Conservation (phyloP, 64 coral and sea anemone species). For the Montipora sp. region DNA sequence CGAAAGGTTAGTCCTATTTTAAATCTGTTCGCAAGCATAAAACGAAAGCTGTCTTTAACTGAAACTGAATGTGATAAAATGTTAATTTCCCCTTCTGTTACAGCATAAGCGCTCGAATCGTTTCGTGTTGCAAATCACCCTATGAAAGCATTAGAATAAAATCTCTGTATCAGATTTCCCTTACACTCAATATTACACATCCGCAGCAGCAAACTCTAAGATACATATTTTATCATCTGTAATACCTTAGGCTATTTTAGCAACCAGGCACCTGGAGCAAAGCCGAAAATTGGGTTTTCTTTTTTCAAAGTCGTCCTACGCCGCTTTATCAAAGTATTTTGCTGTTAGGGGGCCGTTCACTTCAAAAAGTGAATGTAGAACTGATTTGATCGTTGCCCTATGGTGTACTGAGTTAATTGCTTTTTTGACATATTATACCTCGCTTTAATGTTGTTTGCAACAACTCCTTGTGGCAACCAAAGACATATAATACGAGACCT, state of each 20-base stretch:
- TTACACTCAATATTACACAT: constrained; percentile 8
- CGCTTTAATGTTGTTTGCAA: neutral
- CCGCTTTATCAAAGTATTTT: neutral
- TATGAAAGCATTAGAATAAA: neutral
- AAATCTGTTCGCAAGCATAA: neutral
- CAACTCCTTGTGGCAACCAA: constrained; percentile 4
- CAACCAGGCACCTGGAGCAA: too few species aligned
- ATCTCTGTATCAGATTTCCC: constrained; percentile 10
- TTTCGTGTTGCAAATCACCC: neutral
- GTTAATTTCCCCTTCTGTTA: constrained; percentile 37
- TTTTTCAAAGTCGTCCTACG: neutral
- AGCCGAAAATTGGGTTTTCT: neutral
- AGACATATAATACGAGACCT: constrained; percentile 10
- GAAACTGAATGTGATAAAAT: constrained; percentile 50
- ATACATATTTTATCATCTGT: neutral
- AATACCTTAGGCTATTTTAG: neutral
- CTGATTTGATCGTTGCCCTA: neutral
- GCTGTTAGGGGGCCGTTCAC: neutral
- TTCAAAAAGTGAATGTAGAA: neutral
- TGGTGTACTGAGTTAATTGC: constrained; percentile 10
- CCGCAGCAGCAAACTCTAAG: neutral
- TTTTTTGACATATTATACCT: constrained; percentile 15
- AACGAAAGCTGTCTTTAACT: neutral
- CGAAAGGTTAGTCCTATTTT: constrained; percentile 34
- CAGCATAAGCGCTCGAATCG: neutral